Conservation (phyloP, 2,113 vertebrate species). For the Todiramphus chloris region DNA sequence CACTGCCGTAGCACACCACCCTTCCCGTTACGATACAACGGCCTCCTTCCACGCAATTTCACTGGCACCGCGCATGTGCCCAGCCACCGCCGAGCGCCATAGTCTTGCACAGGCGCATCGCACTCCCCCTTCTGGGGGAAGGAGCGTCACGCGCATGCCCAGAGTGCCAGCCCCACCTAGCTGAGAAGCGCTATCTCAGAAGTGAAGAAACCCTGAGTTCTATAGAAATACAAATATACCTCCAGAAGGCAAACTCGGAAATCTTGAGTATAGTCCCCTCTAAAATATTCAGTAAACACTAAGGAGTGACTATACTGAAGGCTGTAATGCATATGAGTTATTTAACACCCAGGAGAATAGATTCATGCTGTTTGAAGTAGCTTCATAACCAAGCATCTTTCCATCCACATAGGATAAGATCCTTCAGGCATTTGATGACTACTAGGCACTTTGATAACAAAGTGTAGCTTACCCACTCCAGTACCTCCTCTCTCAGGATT, state of each 20-base stretch:
- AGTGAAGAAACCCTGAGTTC: not conserved
- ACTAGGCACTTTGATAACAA: not conserved
- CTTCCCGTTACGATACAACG: slow-evolving; percentile 18
- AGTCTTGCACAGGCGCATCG: not conserved
- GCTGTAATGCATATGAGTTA: not conserved
- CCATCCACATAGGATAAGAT: not conserved
- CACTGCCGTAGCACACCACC: not conserved
- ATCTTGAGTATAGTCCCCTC: not conserved
- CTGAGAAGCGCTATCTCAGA: not conserved
- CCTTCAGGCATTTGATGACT: not conserved
- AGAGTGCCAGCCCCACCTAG: not conserved
- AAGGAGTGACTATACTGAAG: not conserved
- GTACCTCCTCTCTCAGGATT: too few species aligned
- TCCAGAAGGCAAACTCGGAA: not conserved
- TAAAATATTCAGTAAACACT: not conserved
- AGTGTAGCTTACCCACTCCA: not conserved
- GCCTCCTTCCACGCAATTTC: not conserved
- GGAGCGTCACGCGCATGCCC: not conserved
- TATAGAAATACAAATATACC: not conserved
- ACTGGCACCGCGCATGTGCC: not conserved
- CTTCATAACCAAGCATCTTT: not conserved
- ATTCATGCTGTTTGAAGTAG: not conserved
- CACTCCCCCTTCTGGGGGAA: too few species aligned
- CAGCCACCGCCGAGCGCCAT: slow-evolving; percentile 1
- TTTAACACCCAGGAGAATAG: not conserved